Base-by-base conservation (phyloP, 2,888 invertebrate genomes). In the Hofmannophila pseudospretella region DNA sequence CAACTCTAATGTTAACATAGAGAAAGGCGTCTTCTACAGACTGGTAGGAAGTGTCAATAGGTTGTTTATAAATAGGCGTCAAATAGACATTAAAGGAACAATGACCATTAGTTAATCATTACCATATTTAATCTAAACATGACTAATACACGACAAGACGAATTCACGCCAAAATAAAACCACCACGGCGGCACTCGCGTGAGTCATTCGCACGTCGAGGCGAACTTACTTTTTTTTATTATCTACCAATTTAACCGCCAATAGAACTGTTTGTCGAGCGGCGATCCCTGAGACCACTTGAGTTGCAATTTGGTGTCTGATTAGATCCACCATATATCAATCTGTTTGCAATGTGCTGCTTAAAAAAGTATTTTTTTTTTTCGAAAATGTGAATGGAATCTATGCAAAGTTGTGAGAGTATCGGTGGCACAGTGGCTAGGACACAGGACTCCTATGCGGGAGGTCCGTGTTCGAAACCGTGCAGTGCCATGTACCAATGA, bases 221-320 rank as follows among this genome's bases (percentile, higher is more conserved):
- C 41, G 49, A 58, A 49, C 55, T 66, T 54, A 60, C 59, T 67
- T 71, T 70, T 71, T 70, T 77, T 73, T 68, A 63, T 71, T 69
- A 68, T 63, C 59, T 51, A 67, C 65, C 66, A 77, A 75, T 75
- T 73, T 73, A 67, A 65, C 63, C 52, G 51, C 54, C 60, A 68
- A 70, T 67, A 63, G 61, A 67, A 66, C 67, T 68, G 67, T 67
- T 68, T 61, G 59, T 54, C 47, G 51, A 54, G 52, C 16, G 8
- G 3, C 20, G 23, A 30, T 9, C 8, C 2, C 8, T 32, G 8
- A 10, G n/a, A 1, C 14, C 33, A 30, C 19, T 30, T 16, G 16
- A 19, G 4, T 30, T 16, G 32, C 25, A 26, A 33, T 33, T 33
- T 20, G 10, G 7, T 33, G 33, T 8, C 32, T 25, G 26, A 25